Evolutionary conservation across 2,797 vertebrate genomes (phyloP).

Genomic region (Rallus crepitans): DNA sequence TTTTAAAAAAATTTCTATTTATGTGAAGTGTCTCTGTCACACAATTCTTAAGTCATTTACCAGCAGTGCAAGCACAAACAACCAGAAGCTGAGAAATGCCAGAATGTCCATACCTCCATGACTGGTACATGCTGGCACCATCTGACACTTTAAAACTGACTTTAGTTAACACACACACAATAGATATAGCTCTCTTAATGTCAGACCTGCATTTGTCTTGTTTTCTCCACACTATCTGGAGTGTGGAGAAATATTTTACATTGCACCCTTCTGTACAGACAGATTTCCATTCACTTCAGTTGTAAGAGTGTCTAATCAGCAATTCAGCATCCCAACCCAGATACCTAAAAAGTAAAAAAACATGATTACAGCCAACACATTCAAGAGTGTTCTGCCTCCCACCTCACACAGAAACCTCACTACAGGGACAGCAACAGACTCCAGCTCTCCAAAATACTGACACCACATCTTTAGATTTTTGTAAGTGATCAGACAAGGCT

Average conservation of each 20-base stretch:
- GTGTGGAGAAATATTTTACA: too few relatives aligned
- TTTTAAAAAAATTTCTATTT: neutral
- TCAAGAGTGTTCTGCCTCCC: neutral
- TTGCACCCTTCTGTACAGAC: neutral
- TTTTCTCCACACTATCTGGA: neutral
- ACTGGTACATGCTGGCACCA: neutral
- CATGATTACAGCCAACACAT: neutral
- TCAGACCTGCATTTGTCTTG: neutral
- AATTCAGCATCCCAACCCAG: neutral
- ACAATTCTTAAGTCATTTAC: neutral
- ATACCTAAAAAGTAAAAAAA: neutral
- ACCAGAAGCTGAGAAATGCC: neutral
- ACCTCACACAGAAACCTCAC: neutral
- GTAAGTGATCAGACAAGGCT: neutral
- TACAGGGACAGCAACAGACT: neutral
- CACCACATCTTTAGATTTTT: neutral
- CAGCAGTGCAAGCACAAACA: neutral
- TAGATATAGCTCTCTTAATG: neutral
- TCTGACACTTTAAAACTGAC: neutral
- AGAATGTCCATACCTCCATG: accelerated
- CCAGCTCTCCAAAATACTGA: neutral
- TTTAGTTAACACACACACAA: neutral
- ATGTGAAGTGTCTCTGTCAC: neutral
- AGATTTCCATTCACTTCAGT: neutral
- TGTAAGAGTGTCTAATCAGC: neutral